Conservation (phyloP, 2,888 invertebrate genomes). For the Rhagophthalmus giganteus region DNA sequence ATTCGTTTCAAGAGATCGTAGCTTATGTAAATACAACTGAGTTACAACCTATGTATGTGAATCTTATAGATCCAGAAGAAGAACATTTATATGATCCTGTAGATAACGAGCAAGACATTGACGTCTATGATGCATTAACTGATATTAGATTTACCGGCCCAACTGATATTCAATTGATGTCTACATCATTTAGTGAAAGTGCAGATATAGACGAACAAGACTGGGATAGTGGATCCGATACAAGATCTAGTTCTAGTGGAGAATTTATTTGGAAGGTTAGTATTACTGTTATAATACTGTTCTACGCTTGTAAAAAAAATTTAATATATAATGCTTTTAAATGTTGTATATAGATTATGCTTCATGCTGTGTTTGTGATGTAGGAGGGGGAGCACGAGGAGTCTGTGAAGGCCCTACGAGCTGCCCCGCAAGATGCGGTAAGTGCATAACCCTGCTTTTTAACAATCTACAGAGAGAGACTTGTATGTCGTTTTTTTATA, state of each 20-base stretch:
- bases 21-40: slow-evolving; percentile 9
- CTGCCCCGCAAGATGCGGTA: slow-evolving; percentile 53
- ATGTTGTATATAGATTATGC: slow-evolving; percentile 9
- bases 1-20: no score
- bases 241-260: slow-evolving; percentile 73
- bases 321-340: slow-evolving; percentile 1
- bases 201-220: slow-evolving; percentile 63
- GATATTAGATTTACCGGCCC: slow-evolving; percentile 55
- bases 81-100: slow-evolving; percentile 26
- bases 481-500: no score
- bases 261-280: slow-evolving; percentile 80
- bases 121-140: slow-evolving; percentile 48
- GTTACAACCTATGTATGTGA: slow-evolving; percentile 19
- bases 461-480: no score
- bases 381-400: slow-evolving; percentile 57
- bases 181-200: slow-evolving; percentile 57
- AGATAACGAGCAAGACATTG: slow-evolving; percentile 18
- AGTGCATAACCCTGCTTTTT: slow-evolving; percentile 35
- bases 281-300: slow-evolving; percentile 17
- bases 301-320: slow-evolving; percentile 1
- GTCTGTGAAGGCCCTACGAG: slow-evolving; percentile 54
- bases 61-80: slow-evolving; percentile 4
- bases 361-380: slow-evolving; percentile 36
- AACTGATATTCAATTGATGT: slow-evolving; percentile 51
- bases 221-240: slow-evolving; percentile 72